Evolutionary conservation across 2,797 vertebrate genomes (phyloP), one percentile per base, ranked within the genome.

Genomic region (Halcyon chelicuti): DNA sequence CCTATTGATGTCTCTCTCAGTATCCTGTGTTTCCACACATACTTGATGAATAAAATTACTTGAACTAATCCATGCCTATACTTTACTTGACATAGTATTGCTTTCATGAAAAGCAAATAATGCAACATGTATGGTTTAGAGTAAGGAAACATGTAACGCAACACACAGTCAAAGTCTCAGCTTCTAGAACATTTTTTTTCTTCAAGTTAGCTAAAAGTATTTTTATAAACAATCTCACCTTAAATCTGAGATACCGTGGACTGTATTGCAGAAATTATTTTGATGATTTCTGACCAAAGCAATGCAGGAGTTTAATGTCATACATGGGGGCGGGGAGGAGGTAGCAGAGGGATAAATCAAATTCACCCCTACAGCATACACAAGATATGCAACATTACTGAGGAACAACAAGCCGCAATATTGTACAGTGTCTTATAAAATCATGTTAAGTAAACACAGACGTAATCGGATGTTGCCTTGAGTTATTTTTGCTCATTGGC

Each of bases 301-400:
- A 88, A 12, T 46, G 57, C 31, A 80, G 51, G 22, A 74, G 17
- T 58, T 75, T 31, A 81, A 6, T 66, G 18, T 65, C 62, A 75
- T 40, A 49, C 5, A 14, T 55, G 10, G n/a, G 40, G 18, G 2
- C 9, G 26, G 25, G 37, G 39, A n/a, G 3, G 39, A 54, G 31
- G 16, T 28, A 80, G 65, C 26, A 76, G 68, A 88, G 20, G 29
- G 31, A 88, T 65, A 81, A 81, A 92, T 58, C 49, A 35, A 66
- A 75, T 73, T 82, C 23, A 62, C 19, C 39, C 29, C 39, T 70
- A 46, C 25, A 77, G 26, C 35, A 61, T 55, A 74, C 66, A 70
- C 0, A 1, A 71, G 39, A 47, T 63, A 55, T 2, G 4, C 52
- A 60, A 66, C 0, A 0, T 46, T 76, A n/a, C 26, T 31, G 39